Evolutionary conservation across 2,113 vertebrate species (phyloP).

Genomic region (Eonycteris spelaea): DNA sequence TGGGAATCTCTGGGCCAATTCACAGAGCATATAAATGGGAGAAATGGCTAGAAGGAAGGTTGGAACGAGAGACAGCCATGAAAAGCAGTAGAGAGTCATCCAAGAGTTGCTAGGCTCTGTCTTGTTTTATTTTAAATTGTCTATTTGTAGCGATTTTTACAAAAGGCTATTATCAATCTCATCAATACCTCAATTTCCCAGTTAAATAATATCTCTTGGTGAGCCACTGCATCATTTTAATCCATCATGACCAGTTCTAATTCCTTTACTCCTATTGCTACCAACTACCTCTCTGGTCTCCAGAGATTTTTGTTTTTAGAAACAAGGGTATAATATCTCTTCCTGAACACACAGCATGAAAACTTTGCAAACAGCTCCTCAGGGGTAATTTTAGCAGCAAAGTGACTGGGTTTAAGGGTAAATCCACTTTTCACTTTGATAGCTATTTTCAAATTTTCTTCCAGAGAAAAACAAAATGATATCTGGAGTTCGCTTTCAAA

Average conservation of each 20-base stretch:
- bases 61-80: neutral
- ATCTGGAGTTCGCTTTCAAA: neutral
- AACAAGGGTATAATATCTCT: neutral
- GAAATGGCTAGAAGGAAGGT: rapidly evolving
- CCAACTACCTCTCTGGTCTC: neutral
- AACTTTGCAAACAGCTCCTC: neutral
- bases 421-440: neutral
- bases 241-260: neutral
- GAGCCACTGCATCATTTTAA: neutral
- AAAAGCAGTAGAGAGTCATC: neutral
- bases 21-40: neutral
- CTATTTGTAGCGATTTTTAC: neutral
- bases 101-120: neutral
- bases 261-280: too few species aligned
- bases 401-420: neutral
- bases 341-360: rapidly evolving
- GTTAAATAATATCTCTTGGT: neutral
- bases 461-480: neutral
- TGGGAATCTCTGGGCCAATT: neutral
- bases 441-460: neutral
- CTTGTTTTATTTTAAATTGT: neutral
- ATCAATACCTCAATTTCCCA: neutral
- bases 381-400: neutral
- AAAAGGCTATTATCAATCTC: neutral
- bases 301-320: neutral